A percentile compares a stretch with the other conserved stretches of the same genome.
phyloP scores from a whole-genome alignment of 2,113 vertebrate genomes.

The Seriola dumerili region DNA sequence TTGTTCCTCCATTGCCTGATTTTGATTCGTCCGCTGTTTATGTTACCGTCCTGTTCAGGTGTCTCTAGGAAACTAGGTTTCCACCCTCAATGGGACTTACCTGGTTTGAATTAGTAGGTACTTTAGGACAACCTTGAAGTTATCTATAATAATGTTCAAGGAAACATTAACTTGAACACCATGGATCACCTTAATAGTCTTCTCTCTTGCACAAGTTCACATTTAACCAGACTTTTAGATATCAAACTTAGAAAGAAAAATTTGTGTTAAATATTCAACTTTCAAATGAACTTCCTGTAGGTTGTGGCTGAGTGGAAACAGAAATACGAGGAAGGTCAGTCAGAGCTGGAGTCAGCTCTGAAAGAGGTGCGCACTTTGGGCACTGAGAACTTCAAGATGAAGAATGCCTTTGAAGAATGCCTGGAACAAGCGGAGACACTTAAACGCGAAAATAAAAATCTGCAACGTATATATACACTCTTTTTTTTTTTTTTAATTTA shows the following conservation, averaged over 20 bases:
- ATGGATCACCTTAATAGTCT: neutral
- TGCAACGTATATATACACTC: conserved; percentile 60
- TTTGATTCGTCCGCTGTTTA: too few species aligned
- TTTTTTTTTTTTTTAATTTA: too few species aligned
- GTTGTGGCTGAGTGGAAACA: conserved; percentile 77
- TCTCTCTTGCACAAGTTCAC: neutral
- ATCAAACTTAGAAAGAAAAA: too few species aligned
- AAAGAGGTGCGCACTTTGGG: conserved; percentile 70
- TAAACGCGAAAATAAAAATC: conserved; percentile 80
- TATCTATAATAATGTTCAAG: neutral
- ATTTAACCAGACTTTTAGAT: neutral
- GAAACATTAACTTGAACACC: neutral
- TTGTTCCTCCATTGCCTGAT: too few species aligned
- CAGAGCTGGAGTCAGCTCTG: conserved; percentile 70
- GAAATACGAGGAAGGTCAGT: conserved; percentile 75
- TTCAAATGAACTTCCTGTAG: conserved; percentile 22
- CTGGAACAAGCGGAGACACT: conserved; percentile 75
- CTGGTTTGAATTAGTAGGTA: neutral
- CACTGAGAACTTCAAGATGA: conserved; percentile 81
- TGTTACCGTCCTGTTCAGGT: too few species aligned
- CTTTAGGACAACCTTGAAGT: neutral
- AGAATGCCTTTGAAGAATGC: conserved; percentile 76
- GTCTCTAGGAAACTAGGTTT: too few species aligned
- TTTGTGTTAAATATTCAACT: neutral
- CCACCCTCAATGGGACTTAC: too few species aligned